Percentiles rank a stretch among this genome's conserved stretches.
phyloP scores from a whole-genome alignment of 2,113 vertebrate species.

The Campylorhamphus procurvoides region DNA sequence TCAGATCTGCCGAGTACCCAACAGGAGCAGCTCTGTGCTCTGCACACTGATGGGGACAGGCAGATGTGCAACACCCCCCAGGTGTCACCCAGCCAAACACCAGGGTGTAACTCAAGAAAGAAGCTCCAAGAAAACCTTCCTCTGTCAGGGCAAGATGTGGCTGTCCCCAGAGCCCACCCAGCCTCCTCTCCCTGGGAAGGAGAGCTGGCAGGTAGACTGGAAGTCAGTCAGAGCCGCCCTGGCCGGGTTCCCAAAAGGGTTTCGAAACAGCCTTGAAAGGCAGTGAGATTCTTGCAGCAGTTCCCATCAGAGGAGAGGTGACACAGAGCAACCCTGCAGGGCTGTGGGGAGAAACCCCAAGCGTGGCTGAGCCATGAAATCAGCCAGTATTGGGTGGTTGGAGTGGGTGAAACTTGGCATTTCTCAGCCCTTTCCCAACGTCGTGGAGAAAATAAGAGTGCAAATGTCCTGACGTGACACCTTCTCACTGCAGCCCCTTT shows the following conservation, averaged over 20 bases:
- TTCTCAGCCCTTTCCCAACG: background rate
- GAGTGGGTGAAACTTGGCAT: background rate
- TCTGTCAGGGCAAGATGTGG: background rate
- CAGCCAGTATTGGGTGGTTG: background rate
- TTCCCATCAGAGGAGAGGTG: slow-evolving; percentile 5
- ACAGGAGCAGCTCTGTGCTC: background rate
- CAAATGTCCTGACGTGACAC: background rate
- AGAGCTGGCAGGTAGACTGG: background rate
- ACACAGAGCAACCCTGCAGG: background rate
- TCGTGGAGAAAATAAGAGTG: background rate
- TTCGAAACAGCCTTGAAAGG: background rate
- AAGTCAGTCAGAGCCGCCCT: background rate
- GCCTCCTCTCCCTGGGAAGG: background rate
- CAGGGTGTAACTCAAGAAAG: background rate
- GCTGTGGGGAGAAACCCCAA: background rate
- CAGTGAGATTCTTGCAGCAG: background rate
- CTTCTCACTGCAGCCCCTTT: background rate
- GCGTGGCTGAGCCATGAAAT: background rate
- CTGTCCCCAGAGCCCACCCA: background rate
- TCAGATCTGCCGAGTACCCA: background rate
- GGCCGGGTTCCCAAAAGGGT: background rate
- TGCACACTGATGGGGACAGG: background rate
- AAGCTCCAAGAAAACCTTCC: background rate
- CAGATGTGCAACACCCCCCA: background rate
- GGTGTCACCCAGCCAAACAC: background rate